Evolutionary conservation across 2,888 invertebrate species (phyloP).

Genomic region (Mallateleia sp.): DNA sequence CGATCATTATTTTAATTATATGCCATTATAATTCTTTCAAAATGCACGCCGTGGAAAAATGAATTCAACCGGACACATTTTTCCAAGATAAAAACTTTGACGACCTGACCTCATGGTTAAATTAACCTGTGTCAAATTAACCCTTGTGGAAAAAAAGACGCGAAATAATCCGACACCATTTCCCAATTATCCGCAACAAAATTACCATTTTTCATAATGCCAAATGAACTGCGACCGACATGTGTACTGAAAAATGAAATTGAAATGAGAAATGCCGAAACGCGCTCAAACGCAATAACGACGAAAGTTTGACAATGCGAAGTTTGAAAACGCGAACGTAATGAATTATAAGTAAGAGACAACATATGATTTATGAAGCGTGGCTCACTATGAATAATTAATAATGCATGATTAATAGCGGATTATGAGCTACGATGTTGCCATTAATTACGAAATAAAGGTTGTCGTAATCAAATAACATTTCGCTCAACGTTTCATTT

Average conservation of each 20-base stretch:
- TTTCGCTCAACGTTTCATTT: constrained; percentile 55
- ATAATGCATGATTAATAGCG: constrained; percentile 70
- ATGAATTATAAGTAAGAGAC: constrained; percentile 76
- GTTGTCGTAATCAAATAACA: constrained; percentile 72
- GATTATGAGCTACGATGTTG: constrained; percentile 70
- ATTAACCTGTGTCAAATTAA: neutral
- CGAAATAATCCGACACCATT: neutral
- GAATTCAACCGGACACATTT: too few species aligned
- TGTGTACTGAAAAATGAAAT: constrained; percentile 37
- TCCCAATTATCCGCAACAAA: constrained; percentile 27
- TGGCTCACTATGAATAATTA: constrained; percentile 70
- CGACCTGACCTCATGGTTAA: too few species aligned
- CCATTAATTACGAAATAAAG: constrained; percentile 74
- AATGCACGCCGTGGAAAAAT: too few species aligned
- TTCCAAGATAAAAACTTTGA: too few species aligned
- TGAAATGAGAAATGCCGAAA: constrained; percentile 33
- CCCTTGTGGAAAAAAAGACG: neutral
- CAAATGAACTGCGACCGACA: constrained; percentile 32
- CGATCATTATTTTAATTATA: too few species aligned
- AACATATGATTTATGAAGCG: constrained; percentile 72
- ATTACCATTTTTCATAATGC: constrained; percentile 24
- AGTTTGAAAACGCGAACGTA: constrained; percentile 60
- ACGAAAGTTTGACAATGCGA: constrained; percentile 63
- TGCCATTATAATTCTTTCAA: too few species aligned
- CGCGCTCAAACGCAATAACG: constrained; percentile 47